Percentiles rank a stretch among this genome's conserved stretches.
These are phyloP conservation scores for Tipula vernalis DNA, from an alignment of 2,888 invertebrate species.

Conservation along the genomic window DNA sequence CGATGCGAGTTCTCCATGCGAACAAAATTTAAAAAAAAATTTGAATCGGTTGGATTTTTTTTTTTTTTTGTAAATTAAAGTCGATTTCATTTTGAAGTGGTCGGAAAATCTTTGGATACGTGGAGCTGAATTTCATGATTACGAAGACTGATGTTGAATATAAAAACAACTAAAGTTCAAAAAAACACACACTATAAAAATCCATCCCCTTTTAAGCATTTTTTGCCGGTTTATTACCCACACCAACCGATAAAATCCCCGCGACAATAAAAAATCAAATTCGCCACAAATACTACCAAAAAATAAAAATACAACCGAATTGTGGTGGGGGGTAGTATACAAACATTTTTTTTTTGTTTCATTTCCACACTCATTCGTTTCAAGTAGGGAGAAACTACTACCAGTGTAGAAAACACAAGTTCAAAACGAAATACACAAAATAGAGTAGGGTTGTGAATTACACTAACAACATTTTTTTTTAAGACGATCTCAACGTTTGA, in stretches of 20 bases:
- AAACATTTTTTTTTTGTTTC: neutral
- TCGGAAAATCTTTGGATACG: neutral
- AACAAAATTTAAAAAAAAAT: neutral
- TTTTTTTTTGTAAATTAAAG: neutral
- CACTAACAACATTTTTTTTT: neutral
- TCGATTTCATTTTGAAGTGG: neutral
- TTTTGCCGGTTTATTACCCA: neutral
- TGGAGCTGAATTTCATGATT: neutral
- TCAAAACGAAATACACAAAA: neutral
- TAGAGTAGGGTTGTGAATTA: neutral
- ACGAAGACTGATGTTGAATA: neutral
- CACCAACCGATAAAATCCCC: neutral
- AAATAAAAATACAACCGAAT: neutral
- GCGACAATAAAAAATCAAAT: neutral
- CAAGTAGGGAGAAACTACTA: neutral
- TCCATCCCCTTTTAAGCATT: neutral
- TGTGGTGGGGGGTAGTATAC: neutral
- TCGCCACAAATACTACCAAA: neutral
- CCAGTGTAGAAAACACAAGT: neutral
- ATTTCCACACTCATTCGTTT: neutral
- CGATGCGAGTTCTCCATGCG: neutral
- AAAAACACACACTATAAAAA: neutral
- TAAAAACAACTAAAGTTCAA: neutral
- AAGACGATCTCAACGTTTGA: conserved; percentile 13
- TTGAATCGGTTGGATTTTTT: neutral